phyloP scores from a whole-genome alignment of 1,140 invertebrate genomes.

The Drosophila kurseongensis region DNA sequence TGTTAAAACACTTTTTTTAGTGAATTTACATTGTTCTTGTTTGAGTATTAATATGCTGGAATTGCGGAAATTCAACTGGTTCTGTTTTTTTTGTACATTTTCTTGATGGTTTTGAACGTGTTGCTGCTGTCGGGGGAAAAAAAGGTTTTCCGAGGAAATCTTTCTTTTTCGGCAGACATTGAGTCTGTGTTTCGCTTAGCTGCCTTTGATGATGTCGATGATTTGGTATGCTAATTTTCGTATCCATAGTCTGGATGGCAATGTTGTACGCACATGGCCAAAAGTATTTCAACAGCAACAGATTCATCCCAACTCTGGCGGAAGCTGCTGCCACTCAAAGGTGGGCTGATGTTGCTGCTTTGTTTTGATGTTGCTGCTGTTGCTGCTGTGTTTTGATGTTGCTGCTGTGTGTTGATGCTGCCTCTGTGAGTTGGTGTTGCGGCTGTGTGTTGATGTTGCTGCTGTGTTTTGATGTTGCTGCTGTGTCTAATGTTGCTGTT shows the following conservation, averaged over 20 bases:
- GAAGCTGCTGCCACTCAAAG: constrained; percentile 55
- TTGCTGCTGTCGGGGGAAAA: constrained; percentile 3
- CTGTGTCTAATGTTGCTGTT: constrained; percentile 11
- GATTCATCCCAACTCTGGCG: constrained; percentile 36
- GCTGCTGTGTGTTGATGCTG: neutral
- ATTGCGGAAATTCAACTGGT: constrained; percentile 26
- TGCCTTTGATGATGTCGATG: constrained; percentile 48
- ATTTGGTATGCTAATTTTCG: constrained; percentile 51
- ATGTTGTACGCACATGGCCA: constrained; percentile 48
- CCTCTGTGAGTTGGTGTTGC: neutral
- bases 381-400: neutral
- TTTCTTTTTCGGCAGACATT: constrained; percentile 43
- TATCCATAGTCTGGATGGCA: constrained; percentile 14
- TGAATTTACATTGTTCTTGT: constrained; percentile 28
- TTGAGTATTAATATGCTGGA: constrained; percentile 20
- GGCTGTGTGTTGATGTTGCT: neutral
- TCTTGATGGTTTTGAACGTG: constrained; percentile 15
- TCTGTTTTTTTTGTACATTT: constrained; percentile 23
- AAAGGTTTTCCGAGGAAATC: constrained; percentile 31
- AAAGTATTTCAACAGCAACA: constrained; percentile 39
- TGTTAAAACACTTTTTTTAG: constrained; percentile 24
- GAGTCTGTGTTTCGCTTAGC: constrained; percentile 55
- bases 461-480: neutral
- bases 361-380: neutral
- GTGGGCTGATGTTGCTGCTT: constrained; percentile 6